Conservation (phyloP, 92 coral and sea anemone genomes). For the Porites evermanni region DNA sequence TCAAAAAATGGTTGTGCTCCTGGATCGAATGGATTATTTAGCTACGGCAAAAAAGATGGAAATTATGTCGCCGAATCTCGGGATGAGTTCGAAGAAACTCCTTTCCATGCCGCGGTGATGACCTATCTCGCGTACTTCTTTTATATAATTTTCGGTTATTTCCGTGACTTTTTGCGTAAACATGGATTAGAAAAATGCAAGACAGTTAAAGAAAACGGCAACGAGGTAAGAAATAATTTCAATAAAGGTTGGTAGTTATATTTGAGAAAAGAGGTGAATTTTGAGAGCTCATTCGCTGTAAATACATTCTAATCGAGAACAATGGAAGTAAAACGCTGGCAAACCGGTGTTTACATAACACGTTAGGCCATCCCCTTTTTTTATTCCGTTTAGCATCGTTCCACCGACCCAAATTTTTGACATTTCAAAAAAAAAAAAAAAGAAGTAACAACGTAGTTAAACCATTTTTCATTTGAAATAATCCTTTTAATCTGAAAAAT, state of each 20-base stretch:
- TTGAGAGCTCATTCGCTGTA: background rate
- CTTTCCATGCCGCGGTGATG: conserved; percentile 80
- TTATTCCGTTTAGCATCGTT: too few relatives aligned
- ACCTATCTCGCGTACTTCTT: conserved; percentile 91
- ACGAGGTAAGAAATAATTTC: conserved; percentile 64
- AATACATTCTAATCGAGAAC: background rate
- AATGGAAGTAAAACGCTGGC: too few relatives aligned
- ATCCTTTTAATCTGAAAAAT: too few relatives aligned
- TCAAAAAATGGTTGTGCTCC: conserved; percentile 69
- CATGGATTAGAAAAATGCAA: conserved; percentile 88
- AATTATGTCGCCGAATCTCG: conserved; percentile 19
- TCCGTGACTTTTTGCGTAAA: conserved; percentile 94
- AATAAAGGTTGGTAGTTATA: background rate
- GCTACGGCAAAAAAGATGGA: conserved; percentile 29
- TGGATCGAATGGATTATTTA: conserved; percentile 62
- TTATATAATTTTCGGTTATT: conserved; percentile 85
- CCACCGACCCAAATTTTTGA: too few relatives aligned
- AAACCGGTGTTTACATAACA: too few relatives aligned
- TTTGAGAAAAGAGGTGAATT: background rate
- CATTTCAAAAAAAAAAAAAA: too few relatives aligned
- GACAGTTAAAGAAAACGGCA: conserved; percentile 77
- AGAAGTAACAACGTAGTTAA: too few relatives aligned
- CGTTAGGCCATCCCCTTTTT: too few relatives aligned
- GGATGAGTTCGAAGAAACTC: conserved; percentile 91
- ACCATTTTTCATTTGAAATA: too few relatives aligned